Evolutionary conservation across 2,797 vertebrate species (phyloP).

Genomic region (Macropodus opercularis): DNA sequence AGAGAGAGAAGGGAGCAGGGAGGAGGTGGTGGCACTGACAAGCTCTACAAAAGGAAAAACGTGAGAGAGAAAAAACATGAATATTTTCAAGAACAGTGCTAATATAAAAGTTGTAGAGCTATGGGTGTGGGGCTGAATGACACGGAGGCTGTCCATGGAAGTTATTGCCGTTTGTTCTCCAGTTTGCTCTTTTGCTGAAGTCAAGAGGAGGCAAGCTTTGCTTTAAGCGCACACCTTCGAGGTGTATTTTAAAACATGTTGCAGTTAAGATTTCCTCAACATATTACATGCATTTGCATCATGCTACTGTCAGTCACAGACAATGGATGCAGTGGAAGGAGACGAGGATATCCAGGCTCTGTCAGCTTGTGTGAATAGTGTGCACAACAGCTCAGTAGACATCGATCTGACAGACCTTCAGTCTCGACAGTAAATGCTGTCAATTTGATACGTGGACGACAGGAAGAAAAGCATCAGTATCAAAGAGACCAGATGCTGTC

Average conservation of each 20-base stretch:
- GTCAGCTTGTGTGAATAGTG: conserved; percentile 41
- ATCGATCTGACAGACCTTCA: conserved; percentile 55
- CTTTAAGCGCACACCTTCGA: conserved; percentile 11
- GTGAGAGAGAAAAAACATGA: conserved; percentile 36
- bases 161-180: conserved; percentile 30
- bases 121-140: conserved; percentile 11
- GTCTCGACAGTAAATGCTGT: conserved; percentile 48
- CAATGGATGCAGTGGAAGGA: conserved; percentile 43
- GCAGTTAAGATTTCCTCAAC: conserved; percentile 37
- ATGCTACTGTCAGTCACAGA: conserved; percentile 67
- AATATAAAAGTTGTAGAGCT: conserved; percentile 43
- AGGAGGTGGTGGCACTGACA: conserved; percentile 44
- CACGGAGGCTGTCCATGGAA: conserved; percentile 13
- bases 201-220: conserved; percentile 11
- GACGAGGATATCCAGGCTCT: conserved; percentile 42
- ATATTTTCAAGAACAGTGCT: conserved; percentile 41
- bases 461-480: conserved; percentile 22
- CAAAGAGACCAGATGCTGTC: conserved; percentile 28
- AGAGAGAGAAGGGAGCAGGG: conserved; percentile 66
- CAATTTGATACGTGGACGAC: conserved; percentile 38
- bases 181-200: conserved; percentile 29
- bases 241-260: conserved; percentile 23
- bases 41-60: conserved; percentile 51
- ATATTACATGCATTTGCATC: conserved; percentile 74
- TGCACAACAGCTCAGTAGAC: conserved; percentile 41